These are phyloP conservation scores for Hemistola chrysoprasaria DNA, from an alignment of 2,888 invertebrate species.

Conservation along the genomic window DNA sequence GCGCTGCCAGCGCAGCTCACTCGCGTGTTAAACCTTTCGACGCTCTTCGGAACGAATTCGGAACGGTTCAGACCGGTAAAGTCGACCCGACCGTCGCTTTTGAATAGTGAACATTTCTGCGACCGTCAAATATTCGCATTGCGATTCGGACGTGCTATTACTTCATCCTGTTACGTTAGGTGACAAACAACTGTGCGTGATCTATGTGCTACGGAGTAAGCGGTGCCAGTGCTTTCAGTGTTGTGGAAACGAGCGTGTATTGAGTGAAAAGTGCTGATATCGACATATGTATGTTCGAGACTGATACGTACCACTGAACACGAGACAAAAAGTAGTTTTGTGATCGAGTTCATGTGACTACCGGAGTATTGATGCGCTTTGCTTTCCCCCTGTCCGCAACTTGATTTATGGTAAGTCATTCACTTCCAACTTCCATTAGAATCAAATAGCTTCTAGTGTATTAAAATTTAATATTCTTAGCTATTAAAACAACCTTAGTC, in stretches of 20 bases:
- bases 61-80: conserved; percentile 73
- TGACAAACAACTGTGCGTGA: conserved; percentile 72
- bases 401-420: conserved; percentile 71
- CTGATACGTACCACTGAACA: conserved; percentile 66
- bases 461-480: conserved; percentile 21
- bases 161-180: conserved; percentile 69
- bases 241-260: conserved; percentile 65
- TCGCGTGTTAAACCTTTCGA: conserved; percentile 51
- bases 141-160: conserved; percentile 69
- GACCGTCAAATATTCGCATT: conserved; percentile 70
- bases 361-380: conserved; percentile 62
- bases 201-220: conserved; percentile 62
- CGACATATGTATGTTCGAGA: conserved; percentile 53
- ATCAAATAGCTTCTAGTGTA: conserved; percentile 22
- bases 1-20: conserved; percentile 77
- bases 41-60: conserved; percentile 63
- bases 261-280: conserved; percentile 72
- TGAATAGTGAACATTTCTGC: conserved; percentile 57
- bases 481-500: conserved; percentile 12
- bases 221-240: conserved; percentile 69
- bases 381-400: conserved; percentile 60
- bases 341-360: conserved; percentile 66
- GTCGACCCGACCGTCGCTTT: conserved; percentile 71
- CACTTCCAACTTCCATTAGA: conserved; percentile 37
- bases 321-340: conserved; percentile 67